These are phyloP conservation scores for Myopa testacea DNA, from an alignment of 2,888 invertebrate species.

Conservation along the genomic window DNA sequence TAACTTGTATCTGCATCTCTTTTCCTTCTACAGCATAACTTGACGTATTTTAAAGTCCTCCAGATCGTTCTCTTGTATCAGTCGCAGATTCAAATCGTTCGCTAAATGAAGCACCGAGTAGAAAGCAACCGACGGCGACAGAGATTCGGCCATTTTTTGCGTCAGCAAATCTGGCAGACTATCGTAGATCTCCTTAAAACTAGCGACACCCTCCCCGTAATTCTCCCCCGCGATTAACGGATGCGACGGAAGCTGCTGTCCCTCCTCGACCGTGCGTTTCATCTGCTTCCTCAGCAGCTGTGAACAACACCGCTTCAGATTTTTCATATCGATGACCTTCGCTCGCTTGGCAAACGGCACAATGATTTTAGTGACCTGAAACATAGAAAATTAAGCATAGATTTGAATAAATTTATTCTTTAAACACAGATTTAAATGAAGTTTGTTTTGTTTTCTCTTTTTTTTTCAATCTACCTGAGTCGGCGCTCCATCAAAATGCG, in stretches of 20 bases:
- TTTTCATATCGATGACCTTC: conserved; percentile 88
- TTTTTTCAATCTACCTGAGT: conserved; percentile 64
- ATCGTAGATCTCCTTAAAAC: conserved; percentile 73
- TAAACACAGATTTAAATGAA: background rate
- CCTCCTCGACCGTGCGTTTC: conserved; percentile 43
- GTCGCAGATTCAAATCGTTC: conserved; percentile 79
- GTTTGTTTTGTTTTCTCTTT: background rate
- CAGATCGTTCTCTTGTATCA: conserved; percentile 70
- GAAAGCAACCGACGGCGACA: conserved; percentile 83
- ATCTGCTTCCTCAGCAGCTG: conserved; percentile 70
- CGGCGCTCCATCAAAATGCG: conserved; percentile 77
- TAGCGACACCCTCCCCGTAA: conserved; percentile 68
- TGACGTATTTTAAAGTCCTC: conserved; percentile 70
- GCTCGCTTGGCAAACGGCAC: conserved; percentile 85
- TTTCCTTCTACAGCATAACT: conserved; percentile 49
- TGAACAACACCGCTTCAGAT: conserved; percentile 83
- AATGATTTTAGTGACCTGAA: conserved; percentile 72
- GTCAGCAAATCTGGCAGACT: conserved; percentile 72
- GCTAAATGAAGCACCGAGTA: conserved; percentile 85
- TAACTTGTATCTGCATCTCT: background rate
- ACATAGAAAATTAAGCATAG: conserved; percentile 28
- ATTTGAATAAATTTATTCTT: background rate
- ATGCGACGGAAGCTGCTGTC: conserved; percentile 52
- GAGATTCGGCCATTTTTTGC: conserved; percentile 76
- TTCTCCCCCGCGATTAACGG: conserved; percentile 53